phyloP scores from a whole-genome alignment of 2,888 invertebrate species.

The Drosophila meridiana region DNA sequence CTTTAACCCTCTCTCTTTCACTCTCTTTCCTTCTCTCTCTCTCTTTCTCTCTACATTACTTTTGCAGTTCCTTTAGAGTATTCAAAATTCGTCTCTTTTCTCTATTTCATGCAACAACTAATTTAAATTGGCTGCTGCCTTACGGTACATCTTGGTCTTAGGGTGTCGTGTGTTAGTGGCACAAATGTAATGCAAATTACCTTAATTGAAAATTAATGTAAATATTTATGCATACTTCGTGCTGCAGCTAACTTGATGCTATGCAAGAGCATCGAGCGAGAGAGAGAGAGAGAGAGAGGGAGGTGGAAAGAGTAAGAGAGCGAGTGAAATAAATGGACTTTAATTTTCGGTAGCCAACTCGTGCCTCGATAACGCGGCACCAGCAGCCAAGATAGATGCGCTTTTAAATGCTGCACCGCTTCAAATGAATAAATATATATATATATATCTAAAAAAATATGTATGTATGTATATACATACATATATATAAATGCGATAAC shows the following conservation, averaged over 20 bases:
- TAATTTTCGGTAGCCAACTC: conserved; percentile 67
- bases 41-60: background rate
- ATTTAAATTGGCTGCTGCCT: conserved; percentile 14
- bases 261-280: background rate
- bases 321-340: conserved; percentile 32
- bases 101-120: background rate
- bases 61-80: conserved; percentile 2
- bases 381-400: conserved; percentile 48
- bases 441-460: background rate
- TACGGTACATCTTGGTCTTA: conserved; percentile 47
- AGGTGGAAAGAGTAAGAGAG: background rate
- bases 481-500: conserved; percentile 50
- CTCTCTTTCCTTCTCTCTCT: no score
- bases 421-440: conserved; percentile 2
- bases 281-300: background rate
- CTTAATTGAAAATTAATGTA: conserved; percentile 76
- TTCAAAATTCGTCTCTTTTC: conserved; percentile 11
- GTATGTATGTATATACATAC: background rate
- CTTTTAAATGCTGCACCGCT: conserved; percentile 64
- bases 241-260: conserved; percentile 39
- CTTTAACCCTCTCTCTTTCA: background rate
- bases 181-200: conserved; percentile 67
- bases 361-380: conserved; percentile 36
- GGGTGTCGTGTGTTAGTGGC: conserved; percentile 33
- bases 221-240: conserved; percentile 61